Base-by-base conservation (phyloP, 2,797 vertebrate species). In the Lagocephalus sceleratus region DNA sequence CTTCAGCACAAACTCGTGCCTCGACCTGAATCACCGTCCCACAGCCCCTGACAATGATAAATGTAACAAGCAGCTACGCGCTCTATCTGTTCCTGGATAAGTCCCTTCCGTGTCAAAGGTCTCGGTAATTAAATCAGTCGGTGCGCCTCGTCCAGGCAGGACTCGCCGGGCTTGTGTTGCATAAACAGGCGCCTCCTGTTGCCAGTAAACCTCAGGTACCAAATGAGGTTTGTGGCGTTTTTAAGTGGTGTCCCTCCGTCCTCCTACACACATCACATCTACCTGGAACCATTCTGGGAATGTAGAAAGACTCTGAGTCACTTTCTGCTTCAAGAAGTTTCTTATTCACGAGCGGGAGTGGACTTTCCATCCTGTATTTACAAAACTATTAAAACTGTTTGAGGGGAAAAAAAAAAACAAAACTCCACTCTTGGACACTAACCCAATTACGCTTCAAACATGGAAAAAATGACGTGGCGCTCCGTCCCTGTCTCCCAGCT, bases 401-500 rank as follows among this genome's bases (percentile, higher is more conserved):
- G 29, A 29, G 2, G 29, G 7, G 23, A 25, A 4, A 25, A 5
- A 25, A 25, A 25, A 25, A 7, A 25, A 4, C 4, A 5, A 25
- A 25, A 25, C 23, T 25, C 23, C 23, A 25, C 23, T 25, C 23
- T 5, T 2, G 1, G 2, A 3, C 6, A 29, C 9, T 29, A 29
- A 29, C 8, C 7, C 29, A 2, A 29, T 8, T 29, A 11, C 11
- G 29, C 9, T 29, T 29, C 29, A 29, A 29, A 29, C 9, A 29
- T 8, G 9, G 29, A 29, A 29, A 2, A n/a, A 11, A 29, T 29
- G 29, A 29, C 29, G 9, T 11, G 29, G 7, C 9, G 29, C 29
- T 29, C 8, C 39, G 22, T 32, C 5, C 10, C 29, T 51, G 8
- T 71, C 16, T 51, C 4, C 4, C 63, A 99, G 97, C 94, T 98